Evolutionary conservation across 2,113 vertebrate genomes (phyloP).

Genomic region (Paraplagusia blochii): DNA sequence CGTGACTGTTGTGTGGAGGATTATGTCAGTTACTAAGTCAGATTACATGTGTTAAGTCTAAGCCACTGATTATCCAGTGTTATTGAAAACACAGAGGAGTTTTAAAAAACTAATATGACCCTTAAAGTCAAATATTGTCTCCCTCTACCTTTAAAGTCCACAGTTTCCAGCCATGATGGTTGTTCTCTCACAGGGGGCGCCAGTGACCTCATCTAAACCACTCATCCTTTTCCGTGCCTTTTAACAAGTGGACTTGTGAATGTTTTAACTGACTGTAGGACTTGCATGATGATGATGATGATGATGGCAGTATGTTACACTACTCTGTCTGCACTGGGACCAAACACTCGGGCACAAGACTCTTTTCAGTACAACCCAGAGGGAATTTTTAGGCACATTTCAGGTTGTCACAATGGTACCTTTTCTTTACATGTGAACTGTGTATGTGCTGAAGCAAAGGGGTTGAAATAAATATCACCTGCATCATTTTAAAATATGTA

Average conservation of each 20-base stretch:
- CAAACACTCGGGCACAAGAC: constrained; percentile 38
- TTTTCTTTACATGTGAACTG: neutral
- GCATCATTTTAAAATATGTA: constrained; percentile 1
- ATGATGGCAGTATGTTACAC: constrained; percentile 8
- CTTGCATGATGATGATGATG: neutral
- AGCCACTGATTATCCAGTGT: constrained; percentile 16
- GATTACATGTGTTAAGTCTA: constrained; percentile 20
- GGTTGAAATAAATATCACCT: constrained; percentile 47
- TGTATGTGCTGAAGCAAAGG: constrained; percentile 22
- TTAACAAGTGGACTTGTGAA: constrained; percentile 17
- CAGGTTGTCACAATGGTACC: constrained; percentile 16
- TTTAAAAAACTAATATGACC: constrained; percentile 2
- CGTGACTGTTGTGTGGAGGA: constrained; percentile 44
- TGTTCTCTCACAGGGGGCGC: neutral
- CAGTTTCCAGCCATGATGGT: neutral
- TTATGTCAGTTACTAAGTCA: constrained; percentile 42
- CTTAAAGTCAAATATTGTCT: constrained; percentile 1
- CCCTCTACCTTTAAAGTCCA: neutral
- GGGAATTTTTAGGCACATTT: constrained; percentile 20
- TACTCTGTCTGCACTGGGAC: constrained; percentile 45
- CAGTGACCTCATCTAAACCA: neutral
- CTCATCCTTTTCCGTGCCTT: constrained; percentile 43
- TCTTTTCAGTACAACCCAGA: constrained; percentile 40
- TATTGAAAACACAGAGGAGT: constrained; percentile 13
- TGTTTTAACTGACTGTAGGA: constrained; percentile 10